Conservation (phyloP, 1,140 invertebrate species). For the Brachionus rubens region DNA sequence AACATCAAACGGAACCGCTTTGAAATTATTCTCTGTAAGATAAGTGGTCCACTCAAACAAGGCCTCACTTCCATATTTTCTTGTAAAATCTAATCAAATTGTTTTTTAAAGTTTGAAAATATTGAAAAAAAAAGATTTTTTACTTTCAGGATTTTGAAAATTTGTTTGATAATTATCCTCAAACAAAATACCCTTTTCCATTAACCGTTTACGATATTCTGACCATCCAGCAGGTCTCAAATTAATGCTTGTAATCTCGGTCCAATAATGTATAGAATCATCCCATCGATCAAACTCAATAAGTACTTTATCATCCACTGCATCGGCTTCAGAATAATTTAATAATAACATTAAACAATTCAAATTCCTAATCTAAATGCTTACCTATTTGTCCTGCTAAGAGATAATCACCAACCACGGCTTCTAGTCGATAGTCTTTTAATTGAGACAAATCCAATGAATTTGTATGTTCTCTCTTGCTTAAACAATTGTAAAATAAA, state of each 20-base stretch:
- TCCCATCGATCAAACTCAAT: background rate
- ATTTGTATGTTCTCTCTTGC: no score
- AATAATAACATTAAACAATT: no score
- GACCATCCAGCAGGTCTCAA: background rate
- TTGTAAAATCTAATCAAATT: background rate
- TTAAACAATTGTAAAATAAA: no score
- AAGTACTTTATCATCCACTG: background rate
- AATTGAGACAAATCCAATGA: no score
- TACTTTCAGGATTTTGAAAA: background rate
- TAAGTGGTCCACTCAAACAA: background rate
- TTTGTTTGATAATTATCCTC: no score
- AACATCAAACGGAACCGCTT: background rate
- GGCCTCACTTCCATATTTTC: no score
- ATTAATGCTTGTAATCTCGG: background rate
- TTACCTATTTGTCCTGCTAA: no score
- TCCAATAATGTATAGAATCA: background rate
- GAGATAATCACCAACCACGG: no score
- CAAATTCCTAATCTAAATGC: no score
- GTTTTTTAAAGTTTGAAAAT: background rate
- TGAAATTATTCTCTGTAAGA: background rate
- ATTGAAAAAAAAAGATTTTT: background rate
- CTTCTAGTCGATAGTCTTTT: no score
- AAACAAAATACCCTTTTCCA: background rate
- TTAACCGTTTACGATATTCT: background rate
- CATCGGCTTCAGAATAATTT: no score